phyloP scores from a whole-genome alignment of 2,113 vertebrate species.

The Semnornis frantzii region DNA sequence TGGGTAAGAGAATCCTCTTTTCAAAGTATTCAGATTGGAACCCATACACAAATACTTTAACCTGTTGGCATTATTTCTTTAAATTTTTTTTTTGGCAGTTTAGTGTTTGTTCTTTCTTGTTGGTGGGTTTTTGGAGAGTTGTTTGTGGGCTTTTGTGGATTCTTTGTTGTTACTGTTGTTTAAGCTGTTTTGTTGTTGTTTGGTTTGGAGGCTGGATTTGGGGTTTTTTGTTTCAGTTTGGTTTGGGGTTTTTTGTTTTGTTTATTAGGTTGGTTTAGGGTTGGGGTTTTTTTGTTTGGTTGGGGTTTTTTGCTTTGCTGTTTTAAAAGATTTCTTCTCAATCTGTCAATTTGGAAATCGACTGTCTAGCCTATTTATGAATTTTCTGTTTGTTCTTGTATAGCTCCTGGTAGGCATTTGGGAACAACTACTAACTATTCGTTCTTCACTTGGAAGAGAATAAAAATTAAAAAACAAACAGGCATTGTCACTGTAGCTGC shows the following conservation, averaged over 20 bases:
- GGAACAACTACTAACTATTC: conserved; percentile 62
- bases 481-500: conserved; percentile 65
- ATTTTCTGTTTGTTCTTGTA: conserved; percentile 52
- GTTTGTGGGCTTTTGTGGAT: not conserved
- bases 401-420: conserved; percentile 61
- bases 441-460: conserved; percentile 39
- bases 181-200: not conserved
- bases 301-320: not conserved
- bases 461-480: conserved; percentile 59
- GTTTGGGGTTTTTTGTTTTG: not conserved
- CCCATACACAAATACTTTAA: not conserved
- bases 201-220: not conserved
- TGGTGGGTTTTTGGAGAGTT: too few relatives aligned
- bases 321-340: not conserved
- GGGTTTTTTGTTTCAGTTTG: not conserved
- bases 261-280: too few relatives aligned
- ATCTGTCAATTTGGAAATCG: conserved; percentile 48
- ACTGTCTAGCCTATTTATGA: conserved; percentile 47
- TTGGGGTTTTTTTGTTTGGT: not conserved
- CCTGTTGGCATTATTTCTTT: not conserved
- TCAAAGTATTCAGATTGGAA: conserved; percentile 38
- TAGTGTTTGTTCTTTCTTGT: not conserved
- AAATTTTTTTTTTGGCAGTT: not conserved
- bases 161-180: not conserved
- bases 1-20: conserved; percentile 32